Evolutionary conservation across 2,797 vertebrate genomes (phyloP), one percentile per base, ranked within the genome.

Genomic region (Crenichthys baileyi): DNA sequence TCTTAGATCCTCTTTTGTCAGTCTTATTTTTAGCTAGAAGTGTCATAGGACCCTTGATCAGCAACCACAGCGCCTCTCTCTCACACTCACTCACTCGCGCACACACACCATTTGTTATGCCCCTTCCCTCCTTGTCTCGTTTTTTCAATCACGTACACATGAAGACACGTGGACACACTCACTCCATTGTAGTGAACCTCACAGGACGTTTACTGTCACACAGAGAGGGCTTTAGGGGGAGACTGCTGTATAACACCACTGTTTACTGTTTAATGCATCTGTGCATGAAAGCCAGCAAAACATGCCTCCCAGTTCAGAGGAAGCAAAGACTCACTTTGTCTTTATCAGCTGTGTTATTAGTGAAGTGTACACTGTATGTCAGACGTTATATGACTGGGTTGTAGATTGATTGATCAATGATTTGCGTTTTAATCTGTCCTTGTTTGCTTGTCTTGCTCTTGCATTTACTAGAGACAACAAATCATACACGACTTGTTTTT

Each of bases 161-260:
- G 67, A 70, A 85, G 74, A 82, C 63, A 74, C 46, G 46, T 51
- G 70, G 85, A 93, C 90, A 92, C 90, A 91, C 90, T 90, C 87
- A 72, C 78, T 79, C 73, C 80, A 90, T 92, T 93, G 92, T 93
- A 44, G 46, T 85, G 75, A 73, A 85, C 7, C 85, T 91, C 81
- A 92, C 91, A 94, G 86, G 79, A 86, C 48, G 81, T 71, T 84
- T 82, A 87, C 88, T 93, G 89, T 94, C 78, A 73, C 44, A 76
- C 87, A 88, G 89, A 88, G 86, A 51, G 76, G 2, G 86, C 87
- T 88, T 90, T 86, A 83, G 83, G 91, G 77, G 85, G 61, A 77
- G 86, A 86, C 79, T 88, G 90, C 90, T 93, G 91, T 93, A 87
- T 90, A 90, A 92, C 90, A 72, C 80, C 79, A 92, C 89, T 92